Conservation (phyloP, 2,888 invertebrate genomes). For the Acleris emargana region DNA sequence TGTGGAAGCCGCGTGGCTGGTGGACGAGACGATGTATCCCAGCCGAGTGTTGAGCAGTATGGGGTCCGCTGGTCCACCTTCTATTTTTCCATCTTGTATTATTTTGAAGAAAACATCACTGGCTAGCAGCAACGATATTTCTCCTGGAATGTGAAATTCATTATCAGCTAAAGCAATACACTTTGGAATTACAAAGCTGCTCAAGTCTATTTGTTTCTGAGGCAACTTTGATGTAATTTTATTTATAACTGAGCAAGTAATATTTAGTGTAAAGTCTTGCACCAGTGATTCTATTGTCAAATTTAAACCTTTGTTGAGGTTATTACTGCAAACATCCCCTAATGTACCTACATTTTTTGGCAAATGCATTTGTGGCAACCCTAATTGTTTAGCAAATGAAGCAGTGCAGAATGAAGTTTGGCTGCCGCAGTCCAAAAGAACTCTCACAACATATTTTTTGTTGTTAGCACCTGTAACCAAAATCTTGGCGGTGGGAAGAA, state of each 20-base stretch:
- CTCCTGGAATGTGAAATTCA: constrained; percentile 20
- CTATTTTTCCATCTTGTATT: constrained; percentile 23
- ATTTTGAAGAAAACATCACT: constrained; percentile 14
- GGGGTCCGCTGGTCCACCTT: constrained; percentile 25
- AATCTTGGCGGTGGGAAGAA: constrained; percentile 19
- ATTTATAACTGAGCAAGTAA: too few relatives aligned
- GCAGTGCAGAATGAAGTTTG: constrained; percentile 16
- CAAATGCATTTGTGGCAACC: constrained; percentile 3
- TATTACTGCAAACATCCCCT: neutral
- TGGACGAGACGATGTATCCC: constrained; percentile 29
- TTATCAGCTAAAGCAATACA: constrained; percentile 10
- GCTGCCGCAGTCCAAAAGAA: constrained; percentile 4
- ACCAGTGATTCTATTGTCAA: constrained; percentile 5
- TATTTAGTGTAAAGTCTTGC: constrained; percentile 3
- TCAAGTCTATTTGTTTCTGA: too few relatives aligned
- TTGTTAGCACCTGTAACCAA: too few relatives aligned
- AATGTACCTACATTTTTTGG: constrained; percentile 8
- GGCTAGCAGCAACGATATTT: constrained; percentile 6
- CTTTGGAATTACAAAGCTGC: constrained; percentile 13
- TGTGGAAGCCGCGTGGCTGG: neutral
- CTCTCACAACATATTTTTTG: neutral
- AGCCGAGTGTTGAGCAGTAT: constrained; percentile 23
- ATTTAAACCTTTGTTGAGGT: neutral
- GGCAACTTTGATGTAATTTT: too few relatives aligned
- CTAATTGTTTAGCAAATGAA: constrained; percentile 8